Evolutionary conservation across 1,140 invertebrate species (phyloP), one percentile per base, ranked within the genome.

Genomic region (Calosoma granatense): DNA sequence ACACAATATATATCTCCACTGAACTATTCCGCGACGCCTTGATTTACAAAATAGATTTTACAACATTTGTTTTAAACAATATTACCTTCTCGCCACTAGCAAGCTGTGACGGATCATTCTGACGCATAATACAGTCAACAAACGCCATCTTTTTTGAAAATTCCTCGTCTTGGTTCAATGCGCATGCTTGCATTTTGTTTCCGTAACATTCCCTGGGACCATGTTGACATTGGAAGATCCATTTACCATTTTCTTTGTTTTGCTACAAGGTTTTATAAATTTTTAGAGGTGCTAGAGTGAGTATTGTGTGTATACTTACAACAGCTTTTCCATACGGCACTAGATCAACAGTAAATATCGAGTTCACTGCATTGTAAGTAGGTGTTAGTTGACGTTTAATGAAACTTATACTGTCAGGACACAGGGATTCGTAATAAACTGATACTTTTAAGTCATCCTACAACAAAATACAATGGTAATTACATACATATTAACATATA

Each of bases 261-360:
- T 75, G 71, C 75, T 76, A 53, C 17, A 58, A n/a, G n/a, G n/a
- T n/a, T n/a, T 36, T 9, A 63, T 43, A 62, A 53, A 57, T 51
- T 61, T 14, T 19, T 36, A 9, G 6, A 36, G n/a, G 26, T n/a
- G 1, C 21, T 15, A 30, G 1, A 53, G 26, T 36, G 17, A 21
- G 53, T 4, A 26, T 22, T 47, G 19, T 19, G 17, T 26, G 21
- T 51, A 53, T 19, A 55, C 36, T 17, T 41, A 84, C 82, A 64
- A 64, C 51, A 2, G 88, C 86, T 72, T 90, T 90, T 58, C 90
- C 90, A 66, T 84, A 92, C 0, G 90, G 87, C 53, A 85, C 75
- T 22, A 81, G 74, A n/a, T 73, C 66, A 36, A 84, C 66, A 19
- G 75, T 63, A 4, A 85, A 64, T 54, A 75, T 73, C 0, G 73